These are phyloP conservation scores for Tangara arthus DNA, from an alignment of 2,797 vertebrate species.

Conservation along the genomic window DNA sequence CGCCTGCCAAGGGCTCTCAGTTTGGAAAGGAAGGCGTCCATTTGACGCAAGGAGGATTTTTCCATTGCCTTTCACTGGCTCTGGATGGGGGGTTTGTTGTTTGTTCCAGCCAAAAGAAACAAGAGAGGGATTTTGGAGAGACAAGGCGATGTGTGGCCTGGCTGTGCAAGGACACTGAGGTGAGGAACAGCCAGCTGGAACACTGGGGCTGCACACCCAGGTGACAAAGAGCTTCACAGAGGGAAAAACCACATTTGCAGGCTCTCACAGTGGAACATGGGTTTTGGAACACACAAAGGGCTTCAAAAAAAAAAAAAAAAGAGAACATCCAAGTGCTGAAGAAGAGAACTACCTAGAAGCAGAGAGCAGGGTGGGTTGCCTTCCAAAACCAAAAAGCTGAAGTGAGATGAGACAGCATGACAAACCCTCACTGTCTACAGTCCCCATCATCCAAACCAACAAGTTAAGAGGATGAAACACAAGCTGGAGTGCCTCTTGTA, in stretches of 20 bases:
- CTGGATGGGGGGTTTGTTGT: background rate
- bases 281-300: background rate
- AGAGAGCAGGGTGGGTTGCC: background rate
- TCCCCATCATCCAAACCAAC: background rate
- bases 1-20: background rate
- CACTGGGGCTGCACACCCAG: background rate
- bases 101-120: slow-evolving; percentile 39
- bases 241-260: background rate
- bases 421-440: background rate
- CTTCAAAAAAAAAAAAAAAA: background rate
- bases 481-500: background rate
- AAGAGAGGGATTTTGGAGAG: background rate
- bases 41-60: slow-evolving; percentile 17
- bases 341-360: background rate
- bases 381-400: background rate
- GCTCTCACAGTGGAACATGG: background rate
- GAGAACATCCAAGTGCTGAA: background rate
- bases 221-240: background rate
- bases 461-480: background rate
- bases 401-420: fast-evolving
- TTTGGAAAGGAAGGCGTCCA: background rate
- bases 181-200: slow-evolving; percentile 41
- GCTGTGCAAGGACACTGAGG: background rate
- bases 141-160: background rate
- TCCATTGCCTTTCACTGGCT: background rate